Evolutionary conservation across 2,113 vertebrate genomes (phyloP), one percentile per base, ranked within the genome.

Genomic region (Pontoporia blainvillei): DNA sequence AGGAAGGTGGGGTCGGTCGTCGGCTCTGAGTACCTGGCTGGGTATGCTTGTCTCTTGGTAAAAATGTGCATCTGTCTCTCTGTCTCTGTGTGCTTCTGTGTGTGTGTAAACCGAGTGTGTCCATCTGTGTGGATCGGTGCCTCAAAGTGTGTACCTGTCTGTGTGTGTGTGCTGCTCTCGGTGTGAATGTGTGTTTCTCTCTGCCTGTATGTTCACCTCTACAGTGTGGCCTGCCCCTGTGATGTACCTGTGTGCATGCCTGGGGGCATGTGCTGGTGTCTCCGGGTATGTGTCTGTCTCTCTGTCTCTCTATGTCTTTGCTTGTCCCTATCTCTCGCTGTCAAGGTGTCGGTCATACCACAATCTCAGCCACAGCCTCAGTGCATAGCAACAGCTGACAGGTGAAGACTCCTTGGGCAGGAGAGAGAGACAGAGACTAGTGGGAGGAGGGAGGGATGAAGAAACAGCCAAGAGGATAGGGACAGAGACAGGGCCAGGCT

Each of bases 301-400:
- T 17, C 46, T 86, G 62, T 62, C 79, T 95, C 46, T 46, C 2
- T 49, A 39, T 39, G 52, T 52, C 91, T 94, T 21, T 31, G 79
- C 88, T 71, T 64, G 84, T 78, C 87, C 73, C 92, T 49, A 2
- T 89, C 82, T 96, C 87, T 95, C 9, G 8, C 89, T 78, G 96
- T 86, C 86, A 75, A 93, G 78, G 91, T 96, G 92, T 85, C 15
- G 82, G 95, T 94, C 96, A 71, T 64, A 54, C 34, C 79, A 95
- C 79, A 69, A 76, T 93, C 91, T 91, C 82, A 89, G 81, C 62
- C n/a, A 84, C 90, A 90, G 94, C 78, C 94, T 95, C 89, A 46
- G 91, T 61, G 90, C 54, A 83, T 94, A 96, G 96, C 96, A 96
- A 97, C 97, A 97, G 93, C 98, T 97, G 97, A 97, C 97, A 95